Evolutionary conservation across 2,888 invertebrate genomes (phyloP).

Genomic region (Ecliptopera silaceata): DNA sequence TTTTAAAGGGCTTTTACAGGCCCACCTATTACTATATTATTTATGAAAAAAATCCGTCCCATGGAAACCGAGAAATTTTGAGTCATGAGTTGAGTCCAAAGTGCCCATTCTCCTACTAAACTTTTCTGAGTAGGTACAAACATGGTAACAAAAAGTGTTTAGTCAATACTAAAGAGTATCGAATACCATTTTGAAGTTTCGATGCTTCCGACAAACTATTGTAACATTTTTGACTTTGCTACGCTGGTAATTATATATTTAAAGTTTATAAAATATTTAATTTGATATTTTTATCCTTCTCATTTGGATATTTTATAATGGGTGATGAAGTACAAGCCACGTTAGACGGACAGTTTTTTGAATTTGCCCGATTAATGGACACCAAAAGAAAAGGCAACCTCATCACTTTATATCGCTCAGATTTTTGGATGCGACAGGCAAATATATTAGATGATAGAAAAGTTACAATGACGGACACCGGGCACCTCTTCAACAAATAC

Average conservation of each 20-base stretch:
- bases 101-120: too few relatives aligned
- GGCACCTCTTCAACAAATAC: conserved; percentile 60
- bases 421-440: conserved; percentile 71
- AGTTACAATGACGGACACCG: conserved; percentile 71
- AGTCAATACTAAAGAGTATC: neutral
- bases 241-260: too few relatives aligned
- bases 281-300: neutral
- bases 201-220: neutral
- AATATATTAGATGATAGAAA: conserved; percentile 65
- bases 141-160: neutral
- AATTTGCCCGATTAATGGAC: conserved; percentile 55
- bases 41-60: too few relatives aligned
- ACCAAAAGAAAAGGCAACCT: conserved; percentile 54
- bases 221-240: too few relatives aligned
- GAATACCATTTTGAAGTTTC: neutral
- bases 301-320: conserved; percentile 40
- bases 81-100: too few relatives aligned
- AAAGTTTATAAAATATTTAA: too few relatives aligned
- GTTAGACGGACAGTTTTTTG: conserved; percentile 61
- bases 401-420: conserved; percentile 63
- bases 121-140: too few relatives aligned
- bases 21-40: too few relatives aligned
- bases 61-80: too few relatives aligned
- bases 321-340: conserved; percentile 65
- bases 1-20: too few relatives aligned